A percentile compares a stretch with the other conserved stretches of the same genome.
Evolutionary conservation across 1,140 invertebrate species (phyloP).

Genomic region (Leptestheria dahalacensis): DNA sequence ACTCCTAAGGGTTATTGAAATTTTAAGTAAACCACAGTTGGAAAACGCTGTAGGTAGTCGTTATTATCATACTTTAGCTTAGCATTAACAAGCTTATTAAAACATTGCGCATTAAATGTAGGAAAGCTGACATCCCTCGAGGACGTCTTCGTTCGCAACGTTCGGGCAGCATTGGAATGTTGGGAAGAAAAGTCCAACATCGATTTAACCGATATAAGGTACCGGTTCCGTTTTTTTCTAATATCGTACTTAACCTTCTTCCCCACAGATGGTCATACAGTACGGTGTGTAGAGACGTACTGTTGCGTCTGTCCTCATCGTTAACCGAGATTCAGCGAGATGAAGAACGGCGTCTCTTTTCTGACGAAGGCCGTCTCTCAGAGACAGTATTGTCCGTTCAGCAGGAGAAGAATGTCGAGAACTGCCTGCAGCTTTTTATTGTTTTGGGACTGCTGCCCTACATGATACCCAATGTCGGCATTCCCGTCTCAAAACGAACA

Average conservation of each 20-base stretch:
- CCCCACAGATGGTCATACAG: slow-evolving; percentile 11
- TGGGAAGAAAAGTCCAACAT: not conserved
- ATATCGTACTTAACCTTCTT: too few relatives aligned
- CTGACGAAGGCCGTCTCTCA: not conserved
- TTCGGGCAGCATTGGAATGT: not conserved
- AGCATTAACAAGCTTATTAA: too few relatives aligned
- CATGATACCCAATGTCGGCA: slow-evolving; percentile 46
- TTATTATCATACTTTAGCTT: too few relatives aligned
- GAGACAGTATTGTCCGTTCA: slow-evolving; percentile 24
- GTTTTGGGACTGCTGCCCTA: slow-evolving; percentile 45
- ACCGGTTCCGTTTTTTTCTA: too few relatives aligned
- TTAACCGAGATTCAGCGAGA: not conserved
- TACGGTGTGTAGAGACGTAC: not conserved
- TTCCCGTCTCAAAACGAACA: slow-evolving; percentile 28
- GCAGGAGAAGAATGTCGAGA: slow-evolving; percentile 27
- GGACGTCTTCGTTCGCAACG: not conserved
- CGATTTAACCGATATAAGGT: not conserved
- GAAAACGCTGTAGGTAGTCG: not conserved
- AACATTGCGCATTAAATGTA: too few relatives aligned
- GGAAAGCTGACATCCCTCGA: not conserved
- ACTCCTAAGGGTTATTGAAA: not conserved
- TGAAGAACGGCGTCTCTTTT: not conserved
- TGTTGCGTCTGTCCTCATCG: not conserved
- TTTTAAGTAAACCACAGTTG: not conserved
- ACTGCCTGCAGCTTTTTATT: slow-evolving; percentile 38